Base-by-base conservation (phyloP, 2,888 invertebrate genomes). In the Bhutanitis thaidina region DNA sequence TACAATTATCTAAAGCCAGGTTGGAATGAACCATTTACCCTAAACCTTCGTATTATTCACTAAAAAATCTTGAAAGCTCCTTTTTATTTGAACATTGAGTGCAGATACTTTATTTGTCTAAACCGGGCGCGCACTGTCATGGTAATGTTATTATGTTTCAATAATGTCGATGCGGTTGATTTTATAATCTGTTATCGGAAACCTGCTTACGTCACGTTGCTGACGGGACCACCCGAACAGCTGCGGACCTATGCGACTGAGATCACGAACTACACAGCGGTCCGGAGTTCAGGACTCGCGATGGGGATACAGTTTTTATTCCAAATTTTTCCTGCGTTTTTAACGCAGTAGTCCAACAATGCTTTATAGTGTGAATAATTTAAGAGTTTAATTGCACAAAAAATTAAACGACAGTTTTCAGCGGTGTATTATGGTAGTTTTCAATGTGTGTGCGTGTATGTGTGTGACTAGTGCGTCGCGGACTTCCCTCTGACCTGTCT, bases 41-140 rank as follows among this genome's bases (percentile, higher is more conserved):
- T 89, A 86, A 47, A 84, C 75, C 77, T 84, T 71, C 77, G 77
- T 75, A 72, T 72, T 83, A 86, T 83, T 83, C 69, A 82, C 86
- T 88, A 87, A 84, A n/a, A 86, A 86, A 82, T 77, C 71, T 88
- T 81, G 86, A 87, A 75, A 89, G 89, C 89, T 89, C 88, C 80
- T 89, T 87, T 85, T 85, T 79, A 88, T 89, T 89, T 89, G 89
- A 89, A 89, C 89, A 89, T 89, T 86, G 85, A 82, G 86, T 89
- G 87, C 87, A 80, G 84, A 80, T 83, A 83, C 80, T 76, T 79
- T 85, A 86, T 86, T 86, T 87, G 80, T 83, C 86, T 82, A 77
- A 73, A 76, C 84, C 76, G 79, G 86, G 82, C 86, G 86, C 81
- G 83, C 87, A 85, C 85, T 80, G 85, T 82, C 83, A 53, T 71